Evolutionary conservation across 1,140 invertebrate genomes (phyloP).

Genomic region (Hycleus cichorii): DNA sequence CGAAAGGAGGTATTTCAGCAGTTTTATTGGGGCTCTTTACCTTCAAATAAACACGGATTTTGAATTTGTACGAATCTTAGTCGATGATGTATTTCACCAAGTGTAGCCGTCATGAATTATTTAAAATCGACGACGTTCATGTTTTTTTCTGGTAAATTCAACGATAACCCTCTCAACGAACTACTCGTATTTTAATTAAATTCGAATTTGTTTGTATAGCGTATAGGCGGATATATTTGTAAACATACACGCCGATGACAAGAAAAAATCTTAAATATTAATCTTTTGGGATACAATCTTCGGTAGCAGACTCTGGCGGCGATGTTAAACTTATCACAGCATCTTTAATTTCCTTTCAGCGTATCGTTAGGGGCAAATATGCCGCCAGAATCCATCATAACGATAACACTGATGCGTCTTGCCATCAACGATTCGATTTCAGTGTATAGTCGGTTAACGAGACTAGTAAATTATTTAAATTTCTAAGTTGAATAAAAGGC

Average conservation of each 20-base stretch:
- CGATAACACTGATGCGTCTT: constrained; percentile 36
- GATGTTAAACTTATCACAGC: constrained; percentile 33
- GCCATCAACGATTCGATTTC: constrained; percentile 16
- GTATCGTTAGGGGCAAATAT: constrained; percentile 38
- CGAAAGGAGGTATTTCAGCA: neutral
- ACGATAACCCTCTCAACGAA: no score
- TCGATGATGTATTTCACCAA: constrained; percentile 3
- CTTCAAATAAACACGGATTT: constrained; percentile 16
- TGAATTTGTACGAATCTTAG: constrained; percentile 15
- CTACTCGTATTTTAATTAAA: no score
- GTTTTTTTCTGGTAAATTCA: neutral
- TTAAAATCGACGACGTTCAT: neutral
- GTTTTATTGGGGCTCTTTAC: constrained; percentile 16
- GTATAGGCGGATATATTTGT: no score
- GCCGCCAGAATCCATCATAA: constrained; percentile 37
- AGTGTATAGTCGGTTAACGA: no score
- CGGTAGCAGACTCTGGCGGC: constrained; percentile 27
- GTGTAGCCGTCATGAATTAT: constrained; percentile 2
- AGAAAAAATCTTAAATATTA: constrained; percentile 25
- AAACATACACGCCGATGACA: no score
- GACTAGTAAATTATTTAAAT: no score
- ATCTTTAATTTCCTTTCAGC: constrained; percentile 42
- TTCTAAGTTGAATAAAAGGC: neutral
- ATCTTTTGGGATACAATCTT: constrained; percentile 24
- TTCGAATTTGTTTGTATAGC: no score